Evolutionary conservation across 2,888 invertebrate genomes (phyloP).

Genomic region (Bombylius major): DNA sequence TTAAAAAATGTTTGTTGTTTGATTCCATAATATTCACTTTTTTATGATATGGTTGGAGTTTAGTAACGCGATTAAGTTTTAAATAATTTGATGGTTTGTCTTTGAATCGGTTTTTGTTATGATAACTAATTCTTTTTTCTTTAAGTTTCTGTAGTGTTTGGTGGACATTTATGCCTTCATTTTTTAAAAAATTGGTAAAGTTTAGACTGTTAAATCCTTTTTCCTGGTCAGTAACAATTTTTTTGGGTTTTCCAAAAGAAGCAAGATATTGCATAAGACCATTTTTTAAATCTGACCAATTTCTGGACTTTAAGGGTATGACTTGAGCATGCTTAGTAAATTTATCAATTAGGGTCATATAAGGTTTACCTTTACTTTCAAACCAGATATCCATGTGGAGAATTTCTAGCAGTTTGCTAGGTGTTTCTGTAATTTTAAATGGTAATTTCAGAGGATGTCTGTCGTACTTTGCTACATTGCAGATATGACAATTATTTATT

Average conservation of each 20-base stretch:
- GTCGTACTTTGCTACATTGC: conserved; percentile 6
- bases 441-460: conserved; percentile 6
- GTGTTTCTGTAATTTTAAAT: conserved; percentile 5
- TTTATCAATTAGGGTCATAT: conserved; percentile 4
- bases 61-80: no score
- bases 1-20: no score
- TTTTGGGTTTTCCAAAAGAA: conserved; percentile 8
- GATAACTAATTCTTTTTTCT: no score
- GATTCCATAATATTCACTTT: no score
- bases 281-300: conserved; percentile 1
- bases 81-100: no score
- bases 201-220: no score
- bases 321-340: conserved; percentile 6
- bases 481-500: conserved; percentile 8
- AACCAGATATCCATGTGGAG: conserved; percentile 7
- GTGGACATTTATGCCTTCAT: no score
- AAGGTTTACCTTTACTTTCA: background rate
- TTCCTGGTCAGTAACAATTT: background rate
- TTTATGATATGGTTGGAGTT: no score
- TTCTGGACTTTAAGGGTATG: conserved; percentile 3
- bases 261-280: conserved; percentile 6
- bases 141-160: no score
- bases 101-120: no score
- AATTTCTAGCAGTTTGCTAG: conserved; percentile 1
- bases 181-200: no score